These are phyloP conservation scores for Leptinotarsa undecemlineata DNA, from an alignment of 1,140 invertebrate species.

Conservation along the genomic window DNA sequence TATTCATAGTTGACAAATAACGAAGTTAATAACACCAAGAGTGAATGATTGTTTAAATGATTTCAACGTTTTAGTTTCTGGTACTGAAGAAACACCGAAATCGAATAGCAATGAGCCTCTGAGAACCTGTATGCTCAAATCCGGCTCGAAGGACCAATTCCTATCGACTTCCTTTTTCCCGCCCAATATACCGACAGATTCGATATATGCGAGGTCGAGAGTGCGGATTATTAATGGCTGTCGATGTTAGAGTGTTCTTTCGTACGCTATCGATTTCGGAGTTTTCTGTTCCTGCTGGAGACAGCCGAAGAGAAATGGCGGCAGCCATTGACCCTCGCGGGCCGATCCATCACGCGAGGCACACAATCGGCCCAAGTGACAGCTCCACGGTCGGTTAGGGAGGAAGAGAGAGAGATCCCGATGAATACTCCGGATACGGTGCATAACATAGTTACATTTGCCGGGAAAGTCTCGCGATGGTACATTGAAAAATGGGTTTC, in stretches of 20 bases:
- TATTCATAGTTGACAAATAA: too few species aligned
- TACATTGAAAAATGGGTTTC: too few species aligned
- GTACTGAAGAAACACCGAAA: too few species aligned
- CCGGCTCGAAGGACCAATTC: neutral
- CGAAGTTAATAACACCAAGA: too few species aligned
- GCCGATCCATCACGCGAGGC: conserved; percentile 67
- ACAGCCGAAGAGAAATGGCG: conserved; percentile 72
- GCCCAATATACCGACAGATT: neutral
- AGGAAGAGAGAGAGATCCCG: conserved; percentile 14
- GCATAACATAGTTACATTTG: conserved; percentile 57
- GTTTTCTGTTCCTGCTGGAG: conserved; percentile 47
- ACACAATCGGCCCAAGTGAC: conserved; percentile 39
- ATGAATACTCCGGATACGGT: conserved; percentile 48
- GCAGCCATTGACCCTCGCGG: conserved; percentile 74
- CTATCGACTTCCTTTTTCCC: neutral
- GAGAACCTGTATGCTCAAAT: neutral
- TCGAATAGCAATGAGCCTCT: too few species aligned
- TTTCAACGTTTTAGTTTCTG: too few species aligned
- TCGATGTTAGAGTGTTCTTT: conserved; percentile 38
- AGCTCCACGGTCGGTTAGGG: conserved; percentile 29
- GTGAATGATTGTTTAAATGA: too few species aligned
- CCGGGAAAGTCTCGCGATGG: too few species aligned
- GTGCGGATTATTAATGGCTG: conserved; percentile 38
- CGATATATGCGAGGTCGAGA: neutral
- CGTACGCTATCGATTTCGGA: conserved; percentile 44